These are phyloP conservation scores for Aplidium turbinatum DNA, from an alignment of 23 tunicate species.

Conservation along the genomic window DNA sequence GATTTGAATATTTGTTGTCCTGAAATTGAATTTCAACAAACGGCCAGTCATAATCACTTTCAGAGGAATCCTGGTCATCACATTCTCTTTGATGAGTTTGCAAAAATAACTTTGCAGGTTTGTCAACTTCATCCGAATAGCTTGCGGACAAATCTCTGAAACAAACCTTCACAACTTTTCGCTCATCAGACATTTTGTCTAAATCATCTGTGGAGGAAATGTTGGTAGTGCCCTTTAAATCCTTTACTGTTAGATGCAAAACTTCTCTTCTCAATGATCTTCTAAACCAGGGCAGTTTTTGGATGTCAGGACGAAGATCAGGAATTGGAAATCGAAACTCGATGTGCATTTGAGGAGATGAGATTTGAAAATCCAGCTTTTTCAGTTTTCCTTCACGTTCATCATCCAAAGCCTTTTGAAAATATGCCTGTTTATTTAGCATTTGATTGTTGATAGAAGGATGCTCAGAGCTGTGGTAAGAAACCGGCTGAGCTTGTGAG, in stretches of 20 bases:
- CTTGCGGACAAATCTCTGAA: constrained; percentile 14
- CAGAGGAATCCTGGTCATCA: neutral
- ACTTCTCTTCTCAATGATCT: constrained; percentile 55
- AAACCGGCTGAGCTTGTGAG: neutral
- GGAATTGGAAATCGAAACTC: constrained; percentile 84
- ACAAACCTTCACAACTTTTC: neutral
- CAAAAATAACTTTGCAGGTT: neutral
- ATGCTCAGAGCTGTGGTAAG: neutral
- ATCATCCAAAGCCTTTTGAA: constrained; percentile 56
- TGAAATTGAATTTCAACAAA: constrained; percentile 4
- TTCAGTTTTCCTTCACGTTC: constrained; percentile 20
- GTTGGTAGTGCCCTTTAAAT: constrained; percentile 11
- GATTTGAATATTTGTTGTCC: neutral
- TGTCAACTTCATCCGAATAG: neutral
- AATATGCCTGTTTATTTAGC: constrained; percentile 20
- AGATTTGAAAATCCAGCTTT: constrained; percentile 20
- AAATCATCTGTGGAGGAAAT: neutral
- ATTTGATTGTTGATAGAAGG: neutral
- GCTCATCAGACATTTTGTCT: neutral
- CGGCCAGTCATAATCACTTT: constrained; percentile 30
- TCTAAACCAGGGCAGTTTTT: constrained; percentile 52
- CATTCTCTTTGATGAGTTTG: neutral
- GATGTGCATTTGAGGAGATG: constrained; percentile 19
- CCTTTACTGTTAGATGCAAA: constrained; percentile 11
- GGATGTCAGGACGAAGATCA: constrained; percentile 71